A percentile compares a stretch with the other conserved stretches of the same genome.
Evolutionary conservation across 2,797 vertebrate genomes (phyloP).

Genomic region (Corythornis leucogaster): DNA sequence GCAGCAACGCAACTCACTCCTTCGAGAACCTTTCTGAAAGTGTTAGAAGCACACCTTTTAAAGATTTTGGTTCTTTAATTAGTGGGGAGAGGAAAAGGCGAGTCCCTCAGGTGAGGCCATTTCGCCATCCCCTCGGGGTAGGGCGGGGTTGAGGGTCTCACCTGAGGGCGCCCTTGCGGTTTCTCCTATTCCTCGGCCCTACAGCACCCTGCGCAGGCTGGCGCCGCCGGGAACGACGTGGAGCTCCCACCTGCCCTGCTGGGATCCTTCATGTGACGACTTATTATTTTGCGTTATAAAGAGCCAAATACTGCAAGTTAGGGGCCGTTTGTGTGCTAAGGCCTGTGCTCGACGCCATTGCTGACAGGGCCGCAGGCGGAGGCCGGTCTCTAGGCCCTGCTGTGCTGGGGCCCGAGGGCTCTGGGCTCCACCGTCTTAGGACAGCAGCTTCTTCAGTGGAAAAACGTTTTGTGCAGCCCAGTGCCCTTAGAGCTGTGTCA

Average conservation of each 20-base stretch:
- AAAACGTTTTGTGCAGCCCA: background rate
- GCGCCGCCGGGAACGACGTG: fast-evolving
- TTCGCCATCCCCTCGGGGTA: fast-evolving
- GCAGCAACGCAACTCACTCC: fast-evolving
- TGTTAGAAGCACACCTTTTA: fast-evolving
- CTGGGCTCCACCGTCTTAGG: fast-evolving
- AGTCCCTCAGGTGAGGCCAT: fast-evolving
- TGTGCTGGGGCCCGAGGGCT: background rate
- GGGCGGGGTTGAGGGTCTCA: fast-evolving
- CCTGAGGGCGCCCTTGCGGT: fast-evolving
- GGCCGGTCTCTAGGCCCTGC: fast-evolving
- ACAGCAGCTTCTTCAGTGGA: background rate
- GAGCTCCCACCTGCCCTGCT: fast-evolving
- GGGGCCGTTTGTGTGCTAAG: fast-evolving
- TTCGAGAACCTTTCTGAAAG: fast-evolving
- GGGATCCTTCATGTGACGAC: no score
- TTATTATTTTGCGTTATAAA: background rate
- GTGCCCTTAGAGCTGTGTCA: background rate
- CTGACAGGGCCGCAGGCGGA: fast-evolving
- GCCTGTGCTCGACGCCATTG: fast-evolving
- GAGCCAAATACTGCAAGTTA: background rate
- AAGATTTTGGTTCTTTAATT: background rate
- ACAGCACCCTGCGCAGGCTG: fast-evolving
- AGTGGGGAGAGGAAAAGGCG: fast-evolving
- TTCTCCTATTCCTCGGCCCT: fast-evolving